Evolutionary conservation across 1,140 invertebrate species (phyloP).

Genomic region (Hylaeus anthracinus): DNA sequence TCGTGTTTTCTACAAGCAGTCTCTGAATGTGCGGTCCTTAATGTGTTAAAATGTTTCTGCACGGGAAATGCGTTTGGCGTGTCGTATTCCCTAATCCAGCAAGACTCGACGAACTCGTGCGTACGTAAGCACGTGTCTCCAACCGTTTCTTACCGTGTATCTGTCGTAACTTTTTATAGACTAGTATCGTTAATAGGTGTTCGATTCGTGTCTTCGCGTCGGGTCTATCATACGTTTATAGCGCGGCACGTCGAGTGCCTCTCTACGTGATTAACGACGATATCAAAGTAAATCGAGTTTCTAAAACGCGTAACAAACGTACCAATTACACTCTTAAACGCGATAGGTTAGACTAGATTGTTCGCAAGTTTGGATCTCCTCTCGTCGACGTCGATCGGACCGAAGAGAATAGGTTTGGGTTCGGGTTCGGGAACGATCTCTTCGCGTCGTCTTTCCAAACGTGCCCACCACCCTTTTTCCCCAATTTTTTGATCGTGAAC

Average conservation of each 20-base stretch:
- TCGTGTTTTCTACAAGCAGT: no score
- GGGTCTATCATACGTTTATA: no score
- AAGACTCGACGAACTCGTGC: no score
- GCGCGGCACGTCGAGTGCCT: background rate
- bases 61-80: no score
- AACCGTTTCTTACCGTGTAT: constrained; percentile 1
- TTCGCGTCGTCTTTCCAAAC: background rate
- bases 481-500: no score
- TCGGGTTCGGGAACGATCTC: background rate
- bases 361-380: constrained; percentile 64
- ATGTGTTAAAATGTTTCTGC: no score
- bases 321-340: constrained; percentile 56
- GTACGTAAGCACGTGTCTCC: background rate
- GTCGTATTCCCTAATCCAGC: no score
- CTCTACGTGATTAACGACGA: constrained; percentile 39
- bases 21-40: no score
- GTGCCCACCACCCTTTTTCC: no score
- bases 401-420: background rate
- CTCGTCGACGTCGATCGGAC: background rate
- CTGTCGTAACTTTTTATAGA: background rate
- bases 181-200: constrained; percentile 30
- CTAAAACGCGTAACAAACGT: constrained; percentile 70
- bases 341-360: constrained; percentile 51
- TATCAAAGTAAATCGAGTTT: constrained; percentile 65
- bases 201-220: background rate